A percentile compares a stretch with the other conserved stretches of the same genome.
phyloP scores from a whole-genome alignment of 2,113 vertebrate species.

The Hippotragus niger region DNA sequence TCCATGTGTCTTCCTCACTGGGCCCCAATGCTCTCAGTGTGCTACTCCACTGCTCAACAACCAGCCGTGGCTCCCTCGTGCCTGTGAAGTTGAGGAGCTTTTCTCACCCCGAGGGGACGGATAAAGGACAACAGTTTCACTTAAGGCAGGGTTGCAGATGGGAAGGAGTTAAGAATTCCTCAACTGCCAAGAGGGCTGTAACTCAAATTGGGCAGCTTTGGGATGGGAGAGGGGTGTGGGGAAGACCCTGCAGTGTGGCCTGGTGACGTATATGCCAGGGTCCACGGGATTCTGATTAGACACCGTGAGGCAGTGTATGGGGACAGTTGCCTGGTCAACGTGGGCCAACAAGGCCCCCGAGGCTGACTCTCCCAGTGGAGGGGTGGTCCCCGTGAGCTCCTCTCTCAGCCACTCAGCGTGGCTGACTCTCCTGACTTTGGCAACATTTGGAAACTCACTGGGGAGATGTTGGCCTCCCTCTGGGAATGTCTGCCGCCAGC shows the following conservation, averaged over 20 bases:
- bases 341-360: not conserved
- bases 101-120: not conserved
- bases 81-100: not conserved
- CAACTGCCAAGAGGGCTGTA: not conserved
- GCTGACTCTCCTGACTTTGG: not conserved
- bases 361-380: not conserved
- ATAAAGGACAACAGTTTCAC: not conserved
- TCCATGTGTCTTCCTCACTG: not conserved
- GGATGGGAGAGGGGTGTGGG: not conserved
- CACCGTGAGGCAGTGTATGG: fast-evolving
- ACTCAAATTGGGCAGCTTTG: not conserved
- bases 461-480: not conserved
- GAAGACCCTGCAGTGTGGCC: not conserved
- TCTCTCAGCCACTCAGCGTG: not conserved
- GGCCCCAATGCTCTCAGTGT: not conserved
- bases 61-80: not conserved
- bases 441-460: not conserved
- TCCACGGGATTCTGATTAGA: not conserved
- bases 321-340: not conserved
- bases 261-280: not conserved
- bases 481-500: not conserved
- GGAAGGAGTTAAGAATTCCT: constrained; percentile 5
- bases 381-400: not conserved
- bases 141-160: not conserved
- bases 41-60: not conserved